Evolutionary conservation across 2,797 vertebrate genomes (phyloP).

Genomic region (Schizopygopsis malacanthus): DNA sequence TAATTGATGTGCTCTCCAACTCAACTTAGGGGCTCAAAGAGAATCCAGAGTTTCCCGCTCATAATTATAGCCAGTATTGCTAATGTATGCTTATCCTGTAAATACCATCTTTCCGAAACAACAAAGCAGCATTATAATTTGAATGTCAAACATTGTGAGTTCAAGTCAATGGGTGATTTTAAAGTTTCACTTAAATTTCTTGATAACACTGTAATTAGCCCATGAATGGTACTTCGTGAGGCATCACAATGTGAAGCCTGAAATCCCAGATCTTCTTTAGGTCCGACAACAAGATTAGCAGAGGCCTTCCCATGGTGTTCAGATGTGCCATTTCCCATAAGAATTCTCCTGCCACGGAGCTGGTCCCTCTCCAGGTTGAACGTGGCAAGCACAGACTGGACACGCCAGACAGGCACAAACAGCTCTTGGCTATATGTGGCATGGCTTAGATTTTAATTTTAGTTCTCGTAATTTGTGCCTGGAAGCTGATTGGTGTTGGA

Average conservation of each 20-base stretch:
- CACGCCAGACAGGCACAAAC: conserved; percentile 54
- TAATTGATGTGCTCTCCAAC: not conserved
- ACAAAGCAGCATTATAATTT: conserved; percentile 19
- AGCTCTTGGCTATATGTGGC: conserved; percentile 71
- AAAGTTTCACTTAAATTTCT: conserved; percentile 13
- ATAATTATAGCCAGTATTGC: not conserved
- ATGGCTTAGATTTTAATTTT: conserved; percentile 72
- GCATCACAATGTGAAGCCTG: conserved; percentile 7
- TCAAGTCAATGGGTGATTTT: conserved; percentile 7
- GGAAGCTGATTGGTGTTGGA: conserved; percentile 74
- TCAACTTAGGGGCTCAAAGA: not conserved
- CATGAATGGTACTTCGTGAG: conserved; percentile 27
- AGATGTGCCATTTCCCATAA: conserved; percentile 31
- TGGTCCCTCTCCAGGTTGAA: conserved; percentile 47
- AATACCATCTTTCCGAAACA: not conserved
- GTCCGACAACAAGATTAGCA: conserved; percentile 45
- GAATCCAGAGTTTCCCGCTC: conserved; percentile 8
- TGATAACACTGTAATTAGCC: conserved; percentile 2
- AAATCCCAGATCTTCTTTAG: conserved; percentile 25
- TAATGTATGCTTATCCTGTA: not conserved
- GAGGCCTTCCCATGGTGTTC: conserved; percentile 23
- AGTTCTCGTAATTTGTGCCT: conserved; percentile 72
- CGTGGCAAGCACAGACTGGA: conserved; percentile 29
- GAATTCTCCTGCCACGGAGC: conserved; percentile 24
- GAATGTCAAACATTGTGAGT: conserved; percentile 9